These are phyloP conservation scores for Chaetogeoica ovagalla DNA, from an alignment of 2,888 invertebrate genomes.

Conservation along the genomic window DNA sequence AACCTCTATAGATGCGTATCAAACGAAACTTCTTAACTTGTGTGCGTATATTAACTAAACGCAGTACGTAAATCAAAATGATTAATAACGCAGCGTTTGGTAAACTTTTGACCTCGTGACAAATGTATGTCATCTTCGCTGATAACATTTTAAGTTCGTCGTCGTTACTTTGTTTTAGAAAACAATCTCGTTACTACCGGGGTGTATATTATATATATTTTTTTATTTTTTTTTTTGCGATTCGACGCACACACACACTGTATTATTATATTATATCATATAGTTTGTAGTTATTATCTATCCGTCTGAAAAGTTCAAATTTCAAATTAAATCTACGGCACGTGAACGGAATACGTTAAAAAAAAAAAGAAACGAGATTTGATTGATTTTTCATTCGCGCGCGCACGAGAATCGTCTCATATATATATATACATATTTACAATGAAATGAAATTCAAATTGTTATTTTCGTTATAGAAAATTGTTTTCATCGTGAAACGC, in stretches of 20 bases:
- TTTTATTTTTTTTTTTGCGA: too few relatives aligned
- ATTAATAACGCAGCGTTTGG: conserved; percentile 27
- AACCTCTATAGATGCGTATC: conserved; percentile 18
- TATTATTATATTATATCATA: not conserved
- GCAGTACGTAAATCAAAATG: conserved; percentile 42
- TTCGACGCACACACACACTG: too few relatives aligned
- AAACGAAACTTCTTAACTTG: conserved; percentile 26
- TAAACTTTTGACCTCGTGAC: conserved; percentile 46
- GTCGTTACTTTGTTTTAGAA: conserved; percentile 18
- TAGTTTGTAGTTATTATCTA: not conserved
- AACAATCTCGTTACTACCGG: not conserved
- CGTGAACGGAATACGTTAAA: too few relatives aligned
- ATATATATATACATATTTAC: too few relatives aligned
- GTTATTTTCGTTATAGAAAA: too few relatives aligned
- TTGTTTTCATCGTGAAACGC: too few relatives aligned
- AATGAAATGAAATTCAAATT: too few relatives aligned
- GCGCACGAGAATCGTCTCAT: too few relatives aligned
- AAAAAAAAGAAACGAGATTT: too few relatives aligned
- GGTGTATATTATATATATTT: too few relatives aligned
- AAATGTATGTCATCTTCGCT: conserved; percentile 35
- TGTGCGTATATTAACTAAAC: not conserved
- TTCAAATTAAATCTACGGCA: not conserved
- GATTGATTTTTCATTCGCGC: too few relatives aligned
- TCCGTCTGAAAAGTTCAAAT: not conserved
- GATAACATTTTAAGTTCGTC: conserved; percentile 27